Evolutionary conservation across 2,113 vertebrate species (phyloP), one percentile per base, ranked within the genome.

Genomic region (Nicator chloris): DNA sequence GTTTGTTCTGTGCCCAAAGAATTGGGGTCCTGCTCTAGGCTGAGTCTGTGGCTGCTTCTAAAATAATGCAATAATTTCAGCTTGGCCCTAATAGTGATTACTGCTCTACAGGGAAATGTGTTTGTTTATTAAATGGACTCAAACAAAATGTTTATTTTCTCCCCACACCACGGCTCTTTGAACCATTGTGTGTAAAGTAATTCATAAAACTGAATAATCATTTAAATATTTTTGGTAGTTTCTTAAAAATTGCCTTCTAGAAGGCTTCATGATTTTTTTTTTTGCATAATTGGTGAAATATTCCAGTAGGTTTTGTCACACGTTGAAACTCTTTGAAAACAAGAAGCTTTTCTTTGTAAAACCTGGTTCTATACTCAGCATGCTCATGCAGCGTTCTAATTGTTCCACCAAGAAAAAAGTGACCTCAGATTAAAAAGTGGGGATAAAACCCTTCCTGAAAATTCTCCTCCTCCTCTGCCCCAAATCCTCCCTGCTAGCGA

Each of bases 391-490:
- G 17, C 13, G 13, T 66, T 42, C 26, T 13, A 9, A 35, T 47
- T 63, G 40, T 45, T 53, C 49, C 31, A 15, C 26, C 5, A 10
- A 18, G 9, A 69, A 69, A 70, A 57, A 78, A 81, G 2, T 10
- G 7, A 44, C 17, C 42, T 44, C 14, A 44, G 42, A 44, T 44
- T 44, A 44, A 44, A 44, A 44, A 14, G 40, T 28, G 26, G 15
- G 15, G 47, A 57, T 51, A 40, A 65, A 92, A 80, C 26, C 27
- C 42, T 51, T 45, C 9, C 5, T 15, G 50, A 50, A 49, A 72
- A 80, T 15, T 5, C 45, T 49, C 81, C 54, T 31, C 1, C 50
- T 33, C 3, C 0, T 9, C 17, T 26, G n/a, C 4, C 60, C 54
- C 60, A 56, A 64, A 42, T 22, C 45, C 50, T 75, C 42, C 37